Evolutionary conservation across 1,140 invertebrate species (phyloP), one percentile per base, ranked within the genome.

Genomic region (Pinna nobilis): DNA sequence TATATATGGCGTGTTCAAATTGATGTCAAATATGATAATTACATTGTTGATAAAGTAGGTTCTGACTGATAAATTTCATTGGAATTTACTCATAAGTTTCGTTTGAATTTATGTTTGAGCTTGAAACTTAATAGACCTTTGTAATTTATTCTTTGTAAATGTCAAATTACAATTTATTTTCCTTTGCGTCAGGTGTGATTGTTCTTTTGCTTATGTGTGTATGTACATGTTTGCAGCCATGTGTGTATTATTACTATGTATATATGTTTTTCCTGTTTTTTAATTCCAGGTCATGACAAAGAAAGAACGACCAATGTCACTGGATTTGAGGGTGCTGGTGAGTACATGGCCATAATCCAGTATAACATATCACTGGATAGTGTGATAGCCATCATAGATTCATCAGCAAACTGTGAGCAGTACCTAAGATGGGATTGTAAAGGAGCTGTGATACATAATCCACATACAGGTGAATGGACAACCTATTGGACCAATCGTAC

Each of bases 361-460:
- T 81, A 85, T 59, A 81, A 84, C 57, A 51, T 82, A 20, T 74
- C 76, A 23, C 53, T 77, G 13, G 73, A 76, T 3, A 78, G 82
- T 25, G 76, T 74, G 0, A 55, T 61, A 13, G 49, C 74, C 20
- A 69, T 86, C 18, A 71, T 84, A n/a, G 84, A 83, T 73, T 57
- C 67, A 7, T 85, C 83, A 11, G 57, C 23, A 11, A 23, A 68
- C 41, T 86, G 85, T 60, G 59, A 71, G 28, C 85, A 86, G 80
- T 85, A 67, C 67, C 70, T 86, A 37, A 53, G 63, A 28, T 86
- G 84, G 83, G 70, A 84, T 32, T 86, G 85, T 74, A 76, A 75
- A 37, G 78, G 77, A 3, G 79, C 84, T 1, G 69, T 79, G 23
- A 84, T 86, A 23, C 82, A 85, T 61, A 80, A 81, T 60, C 68